Conservation (phyloP, 2,888 invertebrate genomes). For the Cephus spinipes region DNA sequence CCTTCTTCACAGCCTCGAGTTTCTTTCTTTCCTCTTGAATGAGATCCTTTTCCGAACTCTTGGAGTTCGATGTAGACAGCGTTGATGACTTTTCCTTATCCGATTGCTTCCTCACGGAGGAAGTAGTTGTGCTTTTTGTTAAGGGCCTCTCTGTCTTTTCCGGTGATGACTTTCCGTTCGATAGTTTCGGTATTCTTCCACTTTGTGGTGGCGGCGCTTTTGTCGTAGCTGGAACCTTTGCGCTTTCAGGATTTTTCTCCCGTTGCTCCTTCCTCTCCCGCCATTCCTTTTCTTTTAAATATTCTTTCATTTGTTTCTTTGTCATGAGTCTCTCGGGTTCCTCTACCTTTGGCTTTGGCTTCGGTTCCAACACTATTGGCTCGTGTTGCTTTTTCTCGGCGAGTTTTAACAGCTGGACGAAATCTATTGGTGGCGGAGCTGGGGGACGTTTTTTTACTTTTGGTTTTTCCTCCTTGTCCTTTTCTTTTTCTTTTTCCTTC, state of each 20-base stretch:
- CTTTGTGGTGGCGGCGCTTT: slow-evolving; percentile 18
- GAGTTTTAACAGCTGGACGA: slow-evolving; percentile 81
- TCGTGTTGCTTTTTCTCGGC: slow-evolving; percentile 88
- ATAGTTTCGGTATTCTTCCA: slow-evolving; percentile 68
- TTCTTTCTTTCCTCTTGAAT: slow-evolving; percentile 56
- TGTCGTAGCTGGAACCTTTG: slow-evolving; percentile 11
- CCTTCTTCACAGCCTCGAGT: slow-evolving; percentile 54
- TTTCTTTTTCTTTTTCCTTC: slow-evolving; percentile 57
- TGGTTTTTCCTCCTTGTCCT: slow-evolving; percentile 65
- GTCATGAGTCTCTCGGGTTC: slow-evolving; percentile 81
- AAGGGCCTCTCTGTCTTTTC: not conserved
- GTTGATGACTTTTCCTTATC: slow-evolving; percentile 14
- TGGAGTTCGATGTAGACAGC: slow-evolving; percentile 8
- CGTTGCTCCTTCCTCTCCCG: slow-evolving; percentile 67
- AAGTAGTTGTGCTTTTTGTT: slow-evolving; percentile 19
- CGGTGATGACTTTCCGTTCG: slow-evolving; percentile 45
- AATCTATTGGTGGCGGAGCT: slow-evolving; percentile 82
- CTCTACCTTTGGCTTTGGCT: slow-evolving; percentile 59
- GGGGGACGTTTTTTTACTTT: slow-evolving; percentile 72
- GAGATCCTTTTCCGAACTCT: slow-evolving; percentile 45
- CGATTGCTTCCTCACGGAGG: slow-evolving; percentile 12
- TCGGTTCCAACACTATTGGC: slow-evolving; percentile 74
- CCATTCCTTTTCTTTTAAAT: slow-evolving; percentile 78
- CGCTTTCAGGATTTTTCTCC: slow-evolving; percentile 33
- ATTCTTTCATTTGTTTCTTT: slow-evolving; percentile 82